Conservation (phyloP, 2,888 invertebrate genomes). For the Drosophila subsilvestris region DNA sequence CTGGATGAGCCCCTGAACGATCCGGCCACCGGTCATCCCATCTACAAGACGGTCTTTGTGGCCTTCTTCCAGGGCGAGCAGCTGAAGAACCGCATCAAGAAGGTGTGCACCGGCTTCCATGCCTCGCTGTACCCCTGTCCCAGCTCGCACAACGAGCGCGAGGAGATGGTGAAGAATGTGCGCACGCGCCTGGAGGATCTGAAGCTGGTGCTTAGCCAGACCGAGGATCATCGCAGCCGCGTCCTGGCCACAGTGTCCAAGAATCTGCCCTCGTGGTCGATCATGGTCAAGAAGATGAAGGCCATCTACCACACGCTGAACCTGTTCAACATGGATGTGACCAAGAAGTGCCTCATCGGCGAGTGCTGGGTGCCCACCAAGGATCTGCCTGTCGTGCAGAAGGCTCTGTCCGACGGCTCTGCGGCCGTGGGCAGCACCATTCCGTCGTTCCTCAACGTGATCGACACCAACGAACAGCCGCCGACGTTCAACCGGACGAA, state of each 20-base stretch:
- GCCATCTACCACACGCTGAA: constrained; percentile 97
- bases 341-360: constrained; percentile 95
- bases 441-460: constrained; percentile 96
- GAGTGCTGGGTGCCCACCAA: constrained; percentile 94
- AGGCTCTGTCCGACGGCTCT: constrained; percentile 93
- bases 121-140: constrained; percentile 95
- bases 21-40: constrained; percentile 88
- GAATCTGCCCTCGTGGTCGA: constrained; percentile 93
- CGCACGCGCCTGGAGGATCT: constrained; percentile 94
- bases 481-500: constrained; percentile 97
- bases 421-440: constrained; percentile 95
- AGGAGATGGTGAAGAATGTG: constrained; percentile 94
- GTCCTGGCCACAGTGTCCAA: constrained; percentile 93
- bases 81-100: constrained; percentile 92
- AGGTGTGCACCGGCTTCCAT: constrained; percentile 94
- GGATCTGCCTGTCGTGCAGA: constrained; percentile 90
- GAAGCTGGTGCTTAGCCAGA: constrained; percentile 91
- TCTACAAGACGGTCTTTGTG: constrained; percentile 93
- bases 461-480: constrained; percentile 92
- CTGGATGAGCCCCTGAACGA: constrained; percentile 91
- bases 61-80: constrained; percentile 94
- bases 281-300: constrained; percentile 94
- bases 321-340: constrained; percentile 96
- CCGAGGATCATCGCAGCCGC: constrained; percentile 93
- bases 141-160: constrained; percentile 90